These are phyloP conservation scores for Andrena cerasifolii DNA, from an alignment of 1,140 invertebrate genomes.

Conservation along the genomic window DNA sequence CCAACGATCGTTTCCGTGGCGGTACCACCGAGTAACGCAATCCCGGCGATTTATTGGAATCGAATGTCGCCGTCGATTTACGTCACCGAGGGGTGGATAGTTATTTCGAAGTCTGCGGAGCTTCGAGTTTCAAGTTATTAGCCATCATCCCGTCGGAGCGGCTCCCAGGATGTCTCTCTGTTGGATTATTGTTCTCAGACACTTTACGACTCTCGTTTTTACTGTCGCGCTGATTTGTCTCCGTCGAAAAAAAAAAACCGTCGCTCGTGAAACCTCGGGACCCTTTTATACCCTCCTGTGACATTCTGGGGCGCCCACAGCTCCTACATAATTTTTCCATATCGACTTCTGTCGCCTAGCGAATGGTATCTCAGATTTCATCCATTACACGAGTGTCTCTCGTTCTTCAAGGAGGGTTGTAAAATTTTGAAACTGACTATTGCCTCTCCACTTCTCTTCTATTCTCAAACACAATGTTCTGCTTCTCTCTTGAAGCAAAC, in stretches of 20 bases:
- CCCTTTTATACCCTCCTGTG: not conserved
- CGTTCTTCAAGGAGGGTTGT: no score
- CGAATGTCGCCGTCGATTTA: no score
- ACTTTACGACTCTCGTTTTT: not conserved
- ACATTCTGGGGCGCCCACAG: not conserved
- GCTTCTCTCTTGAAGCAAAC: no score
- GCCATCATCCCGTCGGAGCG: not conserved
- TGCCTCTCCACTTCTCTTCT: no score
- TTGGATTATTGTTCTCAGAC: not conserved
- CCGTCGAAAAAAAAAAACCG: not conserved
- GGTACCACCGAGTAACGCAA: no score
- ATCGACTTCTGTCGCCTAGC: not conserved
- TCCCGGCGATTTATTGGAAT: no score
- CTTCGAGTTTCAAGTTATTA: no score
- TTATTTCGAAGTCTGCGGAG: no score
- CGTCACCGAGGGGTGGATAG: no score
- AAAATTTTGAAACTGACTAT: no score
- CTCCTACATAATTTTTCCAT: conserved; percentile 2
- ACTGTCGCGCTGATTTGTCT: conserved; percentile 3
- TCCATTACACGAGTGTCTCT: no score
- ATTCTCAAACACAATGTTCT: no score
- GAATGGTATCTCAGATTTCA: not conserved
- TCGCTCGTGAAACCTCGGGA: not conserved
- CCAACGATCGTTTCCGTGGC: not conserved
- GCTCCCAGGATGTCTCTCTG: not conserved